Evolutionary conservation across 2,888 invertebrate genomes (phyloP).

Genomic region (Thereva unica): DNA sequence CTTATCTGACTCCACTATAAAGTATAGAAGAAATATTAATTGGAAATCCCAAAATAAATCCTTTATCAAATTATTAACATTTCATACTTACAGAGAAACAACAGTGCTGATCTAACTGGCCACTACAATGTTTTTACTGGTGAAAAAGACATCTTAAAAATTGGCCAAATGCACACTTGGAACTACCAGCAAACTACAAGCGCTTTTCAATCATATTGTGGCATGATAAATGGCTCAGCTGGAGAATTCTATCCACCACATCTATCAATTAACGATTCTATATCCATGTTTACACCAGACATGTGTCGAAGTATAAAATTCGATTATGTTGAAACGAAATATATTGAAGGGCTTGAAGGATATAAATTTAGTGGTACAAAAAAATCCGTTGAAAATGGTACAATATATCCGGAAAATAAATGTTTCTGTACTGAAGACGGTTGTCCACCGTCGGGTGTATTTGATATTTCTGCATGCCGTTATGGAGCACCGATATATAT

Average conservation of each 20-base stretch:
- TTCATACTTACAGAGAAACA: constrained; percentile 69
- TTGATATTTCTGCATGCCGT: constrained; percentile 79
- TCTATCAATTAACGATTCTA: constrained; percentile 62
- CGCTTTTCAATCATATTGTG: constrained; percentile 62
- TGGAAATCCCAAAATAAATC: neutral
- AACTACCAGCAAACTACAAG: constrained; percentile 66
- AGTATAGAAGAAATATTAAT: too few relatives aligned
- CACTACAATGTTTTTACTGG: constrained; percentile 78
- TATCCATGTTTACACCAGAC: constrained; percentile 74
- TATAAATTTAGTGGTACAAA: constrained; percentile 70
- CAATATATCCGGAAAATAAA: constrained; percentile 63
- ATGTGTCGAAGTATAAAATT: constrained; percentile 72
- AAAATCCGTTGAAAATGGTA: constrained; percentile 71
- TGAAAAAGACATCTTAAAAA: constrained; percentile 61
- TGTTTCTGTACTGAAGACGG: constrained; percentile 73
- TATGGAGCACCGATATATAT: constrained; percentile 82
- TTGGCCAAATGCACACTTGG: constrained; percentile 75
- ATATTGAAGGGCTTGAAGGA: constrained; percentile 65
- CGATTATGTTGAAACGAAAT: constrained; percentile 65
- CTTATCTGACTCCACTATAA: too few relatives aligned
- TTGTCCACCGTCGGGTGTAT: constrained; percentile 72
- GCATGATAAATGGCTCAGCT: constrained; percentile 70
- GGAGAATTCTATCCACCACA: constrained; percentile 80
- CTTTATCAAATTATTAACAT: neutral
- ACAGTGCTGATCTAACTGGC: constrained; percentile 73